phyloP scores from a whole-genome alignment of 2,797 vertebrate genomes.

The Serranus cabrilla region DNA sequence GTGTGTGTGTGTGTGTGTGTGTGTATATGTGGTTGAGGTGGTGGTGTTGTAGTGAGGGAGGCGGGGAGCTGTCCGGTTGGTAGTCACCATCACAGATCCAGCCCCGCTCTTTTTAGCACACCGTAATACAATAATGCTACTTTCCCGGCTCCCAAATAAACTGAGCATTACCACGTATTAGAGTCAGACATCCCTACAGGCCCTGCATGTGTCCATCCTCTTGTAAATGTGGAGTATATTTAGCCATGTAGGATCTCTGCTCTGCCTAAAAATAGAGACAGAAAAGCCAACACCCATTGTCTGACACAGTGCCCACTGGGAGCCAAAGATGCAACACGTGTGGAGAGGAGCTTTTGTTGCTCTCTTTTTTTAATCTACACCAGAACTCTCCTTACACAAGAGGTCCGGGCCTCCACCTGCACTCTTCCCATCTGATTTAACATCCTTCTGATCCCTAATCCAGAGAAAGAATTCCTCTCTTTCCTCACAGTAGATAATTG shows the following conservation, averaged over 20 bases:
- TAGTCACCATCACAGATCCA: conserved; percentile 57
- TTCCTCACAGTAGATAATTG: conserved; percentile 73
- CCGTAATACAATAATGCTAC: conserved; percentile 77
- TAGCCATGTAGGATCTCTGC: conserved; percentile 67
- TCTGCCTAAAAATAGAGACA: conserved; percentile 77
- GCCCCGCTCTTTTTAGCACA: conserved; percentile 74
- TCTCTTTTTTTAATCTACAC: conserved; percentile 46
- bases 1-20: conserved; percentile 18
- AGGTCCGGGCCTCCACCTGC: conserved; percentile 60
- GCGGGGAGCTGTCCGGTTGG: conserved; percentile 38
- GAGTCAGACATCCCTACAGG: conserved; percentile 70
- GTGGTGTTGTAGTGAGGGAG: not conserved
- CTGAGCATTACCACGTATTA: conserved; percentile 81
- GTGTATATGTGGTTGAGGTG: conserved; percentile 10
- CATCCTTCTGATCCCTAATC: conserved; percentile 75
- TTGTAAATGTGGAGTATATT: conserved; percentile 74
- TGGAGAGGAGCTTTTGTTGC: conserved; percentile 45
- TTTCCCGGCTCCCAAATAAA: conserved; percentile 78
- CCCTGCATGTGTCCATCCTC: conserved; percentile 69
- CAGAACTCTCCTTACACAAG: conserved; percentile 41
- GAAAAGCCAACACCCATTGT: conserved; percentile 75
- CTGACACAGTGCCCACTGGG: conserved; percentile 63
- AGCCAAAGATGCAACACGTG: conserved; percentile 61
- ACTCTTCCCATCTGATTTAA: conserved; percentile 57
- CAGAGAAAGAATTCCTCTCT: conserved; percentile 76